Percentiles rank a stretch among this genome's conserved stretches.
phyloP scores from a whole-genome alignment of 2,888 invertebrate genomes.

The Oxytorus armatus region DNA sequence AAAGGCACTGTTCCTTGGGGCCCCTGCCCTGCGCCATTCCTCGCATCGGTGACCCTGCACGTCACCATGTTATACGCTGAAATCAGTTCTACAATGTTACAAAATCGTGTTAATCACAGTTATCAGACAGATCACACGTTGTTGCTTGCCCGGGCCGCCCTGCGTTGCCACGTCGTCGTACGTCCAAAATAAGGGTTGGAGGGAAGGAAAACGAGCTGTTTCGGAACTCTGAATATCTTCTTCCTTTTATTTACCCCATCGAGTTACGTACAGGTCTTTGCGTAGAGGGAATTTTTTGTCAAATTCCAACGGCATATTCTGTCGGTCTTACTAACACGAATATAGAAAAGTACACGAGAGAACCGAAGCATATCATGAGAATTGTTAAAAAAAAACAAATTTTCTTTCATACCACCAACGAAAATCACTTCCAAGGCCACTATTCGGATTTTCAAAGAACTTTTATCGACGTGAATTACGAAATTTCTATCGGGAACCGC shows the following conservation, averaged over 20 bases:
- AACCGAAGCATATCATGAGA: too few relatives aligned
- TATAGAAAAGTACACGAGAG: too few relatives aligned
- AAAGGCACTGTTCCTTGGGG: conserved; percentile 97
- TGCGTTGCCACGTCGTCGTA: conserved; percentile 72
- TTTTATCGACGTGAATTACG: too few relatives aligned
- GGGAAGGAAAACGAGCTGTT: conserved; percentile 1
- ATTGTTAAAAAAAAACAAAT: too few relatives aligned
- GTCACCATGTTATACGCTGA: conserved; percentile 99
- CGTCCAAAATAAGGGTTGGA: neutral
- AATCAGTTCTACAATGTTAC: conserved; percentile 86
- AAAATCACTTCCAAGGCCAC: too few relatives aligned
- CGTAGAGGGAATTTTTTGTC: too few relatives aligned
- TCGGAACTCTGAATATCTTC: neutral
- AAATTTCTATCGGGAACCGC: too few relatives aligned
- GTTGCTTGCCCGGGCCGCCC: conserved; percentile 72
- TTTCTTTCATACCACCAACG: too few relatives aligned
- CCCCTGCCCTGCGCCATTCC: conserved; percentile 91
- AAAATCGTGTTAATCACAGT: conserved; percentile 79
- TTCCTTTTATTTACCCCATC: neutral
- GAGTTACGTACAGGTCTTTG: too few relatives aligned
- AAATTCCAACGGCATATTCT: too few relatives aligned
- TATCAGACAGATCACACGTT: conserved; percentile 71
- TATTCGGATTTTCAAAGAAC: too few relatives aligned
- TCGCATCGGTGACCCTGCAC: conserved; percentile 96
- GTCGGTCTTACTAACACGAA: too few relatives aligned